Base-by-base conservation (phyloP, 2,888 invertebrate species). In the Dasypolia templi region DNA sequence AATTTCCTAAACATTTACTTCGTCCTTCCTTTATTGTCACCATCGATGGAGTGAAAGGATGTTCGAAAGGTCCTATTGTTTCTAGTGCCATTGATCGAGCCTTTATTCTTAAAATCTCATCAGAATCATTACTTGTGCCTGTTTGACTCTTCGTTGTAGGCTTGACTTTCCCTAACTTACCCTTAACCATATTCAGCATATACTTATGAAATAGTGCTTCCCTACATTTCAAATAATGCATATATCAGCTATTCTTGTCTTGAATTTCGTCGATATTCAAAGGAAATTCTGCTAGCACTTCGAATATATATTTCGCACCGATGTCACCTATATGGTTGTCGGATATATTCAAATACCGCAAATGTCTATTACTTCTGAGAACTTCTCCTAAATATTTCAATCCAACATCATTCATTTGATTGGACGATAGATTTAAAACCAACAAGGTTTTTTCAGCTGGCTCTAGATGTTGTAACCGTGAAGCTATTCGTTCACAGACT, bases 291-390 rank as follows among this genome's bases (percentile, higher is more conserved):
- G 76, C 87, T 70, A 94, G 85, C n/a, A 82, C 71, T 26, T 87
- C 77, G 9, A 94, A 86, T 79, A 94, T 89, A 71, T 79, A 75
- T 29, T 79, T 62, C 11, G 91, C 93, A 22, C 94, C 94, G 14
- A 84, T 86, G 71, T 94, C 93, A 55, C 83, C 73, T 26, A 94
- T 91, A 73, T 76, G 89, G 87, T 95, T 94, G 75, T 89, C 91
- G 3, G 94, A 89, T 75, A 94, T 78, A 88, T 93, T 94, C 70
- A 94, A 91, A 90, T 93, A 93, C 77, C 92, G 88, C 88, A 95
- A 91, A 85, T 85, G 86, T 83, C 94, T 92, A 89, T 95, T 95
- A 72, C 79, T 90, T 86, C 92, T 90, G 49, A 94, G 84, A 80
- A 91, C 91, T 79, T 86, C 86, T 49, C 88, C 90, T 46, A 94